phyloP scores from a whole-genome alignment of 1,140 invertebrate genomes.

The Caerostris extrusa region DNA sequence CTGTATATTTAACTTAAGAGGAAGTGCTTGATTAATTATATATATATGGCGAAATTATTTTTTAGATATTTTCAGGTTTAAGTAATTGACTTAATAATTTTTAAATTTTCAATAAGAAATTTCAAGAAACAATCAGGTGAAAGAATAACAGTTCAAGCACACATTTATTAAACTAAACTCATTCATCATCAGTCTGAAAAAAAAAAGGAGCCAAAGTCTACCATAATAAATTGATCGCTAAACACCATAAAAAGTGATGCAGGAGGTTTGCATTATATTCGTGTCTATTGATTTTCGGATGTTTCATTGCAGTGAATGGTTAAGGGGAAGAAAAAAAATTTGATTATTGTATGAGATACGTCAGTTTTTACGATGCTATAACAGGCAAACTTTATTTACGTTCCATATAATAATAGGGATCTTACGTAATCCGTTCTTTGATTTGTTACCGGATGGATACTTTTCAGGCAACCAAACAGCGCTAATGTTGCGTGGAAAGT shows the following conservation, averaged over 20 bases:
- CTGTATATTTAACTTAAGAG: too few relatives aligned
- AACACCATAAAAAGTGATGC: not conserved
- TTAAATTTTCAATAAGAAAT: too few relatives aligned
- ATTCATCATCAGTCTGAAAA: not conserved
- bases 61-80: too few relatives aligned
- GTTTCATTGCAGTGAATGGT: not conserved
- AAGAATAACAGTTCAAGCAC: too few relatives aligned
- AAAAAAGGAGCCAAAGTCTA: too few relatives aligned
- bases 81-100: too few relatives aligned
- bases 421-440: not conserved
- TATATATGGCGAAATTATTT: too few relatives aligned
- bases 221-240: too few relatives aligned
- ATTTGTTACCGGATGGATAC: not conserved
- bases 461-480: not conserved
- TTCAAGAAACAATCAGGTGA: too few relatives aligned
- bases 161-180: too few relatives aligned
- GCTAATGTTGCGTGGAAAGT: not conserved
- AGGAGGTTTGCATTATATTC: not conserved
- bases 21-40: too few relatives aligned
- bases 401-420: constrained; percentile 13
- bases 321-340: not conserved
- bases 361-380: constrained; percentile 29
- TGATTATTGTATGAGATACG: not conserved
- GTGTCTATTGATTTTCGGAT: constrained; percentile 18
- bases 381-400: constrained; percentile 19